These are phyloP conservation scores for Hydractinia symbiolongicarpus DNA, from an alignment of 30 jellyfish, hydroid and myxozoan species.

Conservation along the genomic window DNA sequence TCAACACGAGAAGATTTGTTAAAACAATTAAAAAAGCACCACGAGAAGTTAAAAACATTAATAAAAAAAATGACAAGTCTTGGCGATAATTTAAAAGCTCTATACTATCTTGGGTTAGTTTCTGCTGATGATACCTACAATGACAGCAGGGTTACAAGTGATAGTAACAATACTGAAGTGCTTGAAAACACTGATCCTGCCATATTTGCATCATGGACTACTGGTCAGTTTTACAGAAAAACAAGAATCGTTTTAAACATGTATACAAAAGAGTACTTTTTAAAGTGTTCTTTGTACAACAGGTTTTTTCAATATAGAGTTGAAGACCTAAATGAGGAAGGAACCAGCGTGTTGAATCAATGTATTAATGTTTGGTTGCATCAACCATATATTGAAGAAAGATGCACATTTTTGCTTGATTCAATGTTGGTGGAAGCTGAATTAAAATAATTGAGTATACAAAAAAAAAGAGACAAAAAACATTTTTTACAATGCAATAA, in stretches of 20 bases:
- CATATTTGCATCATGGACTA: slow-evolving; percentile 47
- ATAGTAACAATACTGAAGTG: background rate
- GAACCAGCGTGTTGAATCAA: slow-evolving; percentile 14
- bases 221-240: slow-evolving; percentile 29
- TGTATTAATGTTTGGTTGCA: slow-evolving; percentile 74
- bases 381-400: slow-evolving; percentile 68
- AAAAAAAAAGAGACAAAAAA: no score
- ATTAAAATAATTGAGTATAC: slow-evolving; percentile 21
- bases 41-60: slow-evolving; percentile 29
- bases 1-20: slow-evolving; percentile 64
- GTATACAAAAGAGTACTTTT: slow-evolving; percentile 61
- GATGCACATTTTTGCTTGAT: slow-evolving; percentile 36
- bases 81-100: slow-evolving; percentile 47
- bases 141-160: no score
- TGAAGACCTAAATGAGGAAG: background rate
- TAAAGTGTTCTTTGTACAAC: slow-evolving; percentile 39
- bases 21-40: slow-evolving; percentile 40
- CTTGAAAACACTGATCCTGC: background rate
- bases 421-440: slow-evolving; percentile 77
- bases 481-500: no score
- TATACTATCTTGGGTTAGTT: slow-evolving; percentile 30
- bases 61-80: slow-evolving; percentile 31
- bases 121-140: background rate
- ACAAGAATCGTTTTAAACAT: slow-evolving; percentile 41
- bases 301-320: slow-evolving; percentile 25